A percentile compares a stretch with the other conserved stretches of the same genome.
Conservation (phyloP, 2,797 vertebrate genomes). For the Anableps anableps region DNA sequence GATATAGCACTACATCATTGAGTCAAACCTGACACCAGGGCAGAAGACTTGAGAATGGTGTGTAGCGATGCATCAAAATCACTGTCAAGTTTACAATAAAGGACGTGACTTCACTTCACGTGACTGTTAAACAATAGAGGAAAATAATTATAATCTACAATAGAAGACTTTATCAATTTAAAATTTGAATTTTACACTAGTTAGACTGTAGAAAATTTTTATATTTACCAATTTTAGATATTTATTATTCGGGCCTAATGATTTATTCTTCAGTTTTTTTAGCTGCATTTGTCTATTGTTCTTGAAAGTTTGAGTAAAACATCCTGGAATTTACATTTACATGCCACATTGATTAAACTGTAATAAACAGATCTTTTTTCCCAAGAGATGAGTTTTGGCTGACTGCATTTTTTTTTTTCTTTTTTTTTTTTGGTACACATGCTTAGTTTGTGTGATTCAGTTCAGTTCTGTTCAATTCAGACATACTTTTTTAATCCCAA, state of each 20-base stretch:
- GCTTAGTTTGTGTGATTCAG: not conserved
- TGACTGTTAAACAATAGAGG: conserved; percentile 10
- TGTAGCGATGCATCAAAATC: conserved; percentile 53
- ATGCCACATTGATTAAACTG: too few relatives aligned
- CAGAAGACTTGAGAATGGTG: conserved; percentile 58
- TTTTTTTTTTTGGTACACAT: too few relatives aligned
- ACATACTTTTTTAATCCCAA: not conserved
- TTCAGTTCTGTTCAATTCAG: not conserved
- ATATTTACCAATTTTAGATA: not conserved
- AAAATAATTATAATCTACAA: not conserved
- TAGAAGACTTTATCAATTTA: not conserved
- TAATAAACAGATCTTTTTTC: too few relatives aligned
- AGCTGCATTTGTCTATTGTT: not conserved
- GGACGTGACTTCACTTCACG: not conserved
- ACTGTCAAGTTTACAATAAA: conserved; percentile 29
- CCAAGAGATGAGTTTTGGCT: not conserved
- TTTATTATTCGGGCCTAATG: not conserved
- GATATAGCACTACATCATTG: conserved; percentile 59
- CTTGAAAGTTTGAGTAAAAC: not conserved
- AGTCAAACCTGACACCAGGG: conserved; percentile 77
- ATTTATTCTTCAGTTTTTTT: not conserved
- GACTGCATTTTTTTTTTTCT: not conserved
- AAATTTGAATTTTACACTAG: not conserved
- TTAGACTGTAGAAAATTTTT: not conserved
- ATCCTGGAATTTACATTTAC: not conserved